phyloP scores from a whole-genome alignment of 2,797 vertebrate species.

The Chloroceryle amazona region DNA sequence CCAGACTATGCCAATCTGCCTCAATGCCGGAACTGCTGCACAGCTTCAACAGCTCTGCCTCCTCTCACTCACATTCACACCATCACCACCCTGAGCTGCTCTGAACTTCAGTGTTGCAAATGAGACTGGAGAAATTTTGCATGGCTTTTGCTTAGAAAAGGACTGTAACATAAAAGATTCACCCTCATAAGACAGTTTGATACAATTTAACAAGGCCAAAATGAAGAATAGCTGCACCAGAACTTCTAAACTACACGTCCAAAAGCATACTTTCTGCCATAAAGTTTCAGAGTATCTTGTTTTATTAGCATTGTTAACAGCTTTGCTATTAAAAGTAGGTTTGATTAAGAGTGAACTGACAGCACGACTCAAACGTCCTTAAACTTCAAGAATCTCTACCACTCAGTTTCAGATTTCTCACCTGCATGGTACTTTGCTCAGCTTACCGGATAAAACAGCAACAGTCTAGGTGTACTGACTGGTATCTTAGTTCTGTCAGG shows the following conservation, averaged over 20 bases:
- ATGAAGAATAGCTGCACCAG: background rate
- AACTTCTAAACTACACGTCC: background rate
- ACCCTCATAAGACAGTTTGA: background rate
- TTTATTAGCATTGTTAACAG: background rate
- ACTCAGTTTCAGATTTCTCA: background rate
- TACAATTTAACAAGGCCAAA: background rate
- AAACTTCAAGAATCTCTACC: background rate
- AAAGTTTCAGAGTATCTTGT: background rate
- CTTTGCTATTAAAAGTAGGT: background rate
- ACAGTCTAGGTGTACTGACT: background rate
- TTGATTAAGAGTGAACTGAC: background rate
- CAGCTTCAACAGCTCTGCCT: background rate
- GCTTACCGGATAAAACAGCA: background rate
- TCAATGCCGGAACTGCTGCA: background rate
- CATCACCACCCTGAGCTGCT: background rate
- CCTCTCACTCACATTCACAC: background rate
- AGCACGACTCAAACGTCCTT: background rate
- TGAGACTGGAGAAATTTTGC: background rate
- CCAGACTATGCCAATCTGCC: background rate
- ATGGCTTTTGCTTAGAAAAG: background rate
- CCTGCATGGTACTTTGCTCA: background rate
- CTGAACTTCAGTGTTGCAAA: background rate
- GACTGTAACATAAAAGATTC: background rate
- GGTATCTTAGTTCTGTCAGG: background rate
- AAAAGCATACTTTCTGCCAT: background rate